Evolutionary conservation across 2,113 vertebrate species (phyloP).

Genomic region (Oryzias melastigma): DNA sequence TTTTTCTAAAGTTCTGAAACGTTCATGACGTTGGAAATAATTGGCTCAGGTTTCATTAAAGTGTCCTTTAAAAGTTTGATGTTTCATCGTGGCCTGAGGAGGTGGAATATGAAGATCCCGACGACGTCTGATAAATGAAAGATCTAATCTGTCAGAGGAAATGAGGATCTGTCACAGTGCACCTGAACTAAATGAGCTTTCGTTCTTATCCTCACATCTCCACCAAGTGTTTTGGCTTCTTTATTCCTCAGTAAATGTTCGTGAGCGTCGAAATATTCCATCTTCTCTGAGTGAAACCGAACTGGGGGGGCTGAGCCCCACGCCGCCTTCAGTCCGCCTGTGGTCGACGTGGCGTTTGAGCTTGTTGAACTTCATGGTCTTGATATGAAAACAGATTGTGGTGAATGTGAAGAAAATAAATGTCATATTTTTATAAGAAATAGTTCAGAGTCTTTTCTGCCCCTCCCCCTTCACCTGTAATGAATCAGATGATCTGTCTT

Average conservation of each 20-base stretch:
- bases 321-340: slow-evolving; percentile 67
- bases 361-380: slow-evolving; percentile 86
- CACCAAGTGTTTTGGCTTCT: slow-evolving; percentile 58
- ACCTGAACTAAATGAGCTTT: slow-evolving; percentile 62
- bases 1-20: slow-evolving; percentile 2
- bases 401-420: slow-evolving; percentile 96
- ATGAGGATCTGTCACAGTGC: slow-evolving; percentile 58
- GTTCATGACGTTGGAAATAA: slow-evolving; percentile 7
- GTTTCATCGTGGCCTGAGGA: slow-evolving; percentile 8
- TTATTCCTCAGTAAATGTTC: slow-evolving; percentile 46
- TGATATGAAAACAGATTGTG: slow-evolving; percentile 86
- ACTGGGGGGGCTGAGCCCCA: slow-evolving; percentile 38
- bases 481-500: no score
- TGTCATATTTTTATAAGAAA: slow-evolving; percentile 95
- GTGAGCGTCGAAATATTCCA: slow-evolving; percentile 50
- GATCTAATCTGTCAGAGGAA: slow-evolving; percentile 50
- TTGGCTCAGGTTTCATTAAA: slow-evolving; percentile 20
- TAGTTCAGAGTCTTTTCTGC: slow-evolving; percentile 52
- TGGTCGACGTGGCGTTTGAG: slow-evolving; percentile 74
- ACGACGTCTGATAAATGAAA: slow-evolving; percentile 41
- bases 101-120: slow-evolving; percentile 19
- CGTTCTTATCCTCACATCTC: slow-evolving; percentile 58
- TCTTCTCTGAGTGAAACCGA: slow-evolving; percentile 31
- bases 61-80: slow-evolving; percentile 7
- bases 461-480: background rate